Percentiles rank a stretch among this genome's conserved stretches.
Evolutionary conservation across 2,113 vertebrate species (phyloP).

Genomic region (Scortum barcoo): DNA sequence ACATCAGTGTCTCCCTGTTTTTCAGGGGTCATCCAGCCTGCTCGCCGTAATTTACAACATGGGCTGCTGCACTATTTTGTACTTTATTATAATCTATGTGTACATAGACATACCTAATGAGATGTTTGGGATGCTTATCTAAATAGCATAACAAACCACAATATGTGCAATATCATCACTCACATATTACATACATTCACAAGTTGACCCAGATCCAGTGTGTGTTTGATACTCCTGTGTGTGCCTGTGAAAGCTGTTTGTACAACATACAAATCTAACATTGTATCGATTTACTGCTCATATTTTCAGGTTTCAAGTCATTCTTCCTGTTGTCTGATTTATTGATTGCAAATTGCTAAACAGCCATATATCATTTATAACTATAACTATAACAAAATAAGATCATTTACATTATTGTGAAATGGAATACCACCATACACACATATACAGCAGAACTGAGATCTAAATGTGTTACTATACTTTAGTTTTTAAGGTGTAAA

Average conservation of each 20-base stretch:
- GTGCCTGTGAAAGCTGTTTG: background rate
- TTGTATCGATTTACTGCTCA: background rate
- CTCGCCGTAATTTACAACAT: conserved; percentile 19
- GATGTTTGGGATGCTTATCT: conserved; percentile 3
- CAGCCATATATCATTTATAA: background rate
- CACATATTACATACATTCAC: background rate
- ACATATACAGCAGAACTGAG: background rate
- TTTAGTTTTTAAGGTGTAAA: background rate
- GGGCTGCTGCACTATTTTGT: conserved; percentile 5
- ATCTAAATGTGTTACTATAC: background rate
- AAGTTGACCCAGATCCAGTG: background rate
- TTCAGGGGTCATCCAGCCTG: conserved; percentile 13
- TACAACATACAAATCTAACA: background rate
- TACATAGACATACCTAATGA: background rate
- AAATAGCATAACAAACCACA: background rate
- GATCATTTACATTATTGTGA: too few species aligned
- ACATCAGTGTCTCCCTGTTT: conserved; percentile 16
- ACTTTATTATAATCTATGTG: background rate
- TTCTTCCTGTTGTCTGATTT: background rate
- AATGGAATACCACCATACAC: too few species aligned
- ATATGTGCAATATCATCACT: background rate
- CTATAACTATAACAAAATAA: background rate
- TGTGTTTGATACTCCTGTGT: conserved; percentile 2
- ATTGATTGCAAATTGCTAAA: background rate
- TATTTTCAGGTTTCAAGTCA: too few species aligned